A percentile compares a stretch with the other conserved stretches of the same genome.
phyloP scores from a whole-genome alignment of 1,140 invertebrate genomes.

The Lasioglossum baleicum region DNA sequence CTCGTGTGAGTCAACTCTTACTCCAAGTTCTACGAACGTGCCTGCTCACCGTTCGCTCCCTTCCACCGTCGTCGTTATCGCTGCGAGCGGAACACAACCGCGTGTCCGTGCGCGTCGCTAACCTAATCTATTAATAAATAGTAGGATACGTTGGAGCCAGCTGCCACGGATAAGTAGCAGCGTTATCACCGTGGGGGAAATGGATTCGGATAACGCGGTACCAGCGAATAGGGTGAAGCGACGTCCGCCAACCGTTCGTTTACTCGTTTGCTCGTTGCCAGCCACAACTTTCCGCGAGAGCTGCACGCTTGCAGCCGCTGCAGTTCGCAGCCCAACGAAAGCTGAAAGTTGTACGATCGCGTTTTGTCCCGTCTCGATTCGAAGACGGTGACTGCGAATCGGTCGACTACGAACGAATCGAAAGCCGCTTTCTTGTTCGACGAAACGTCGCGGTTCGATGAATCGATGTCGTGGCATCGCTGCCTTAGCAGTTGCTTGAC shows the following conservation, averaged over 20 bases:
- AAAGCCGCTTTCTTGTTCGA: too few relatives aligned
- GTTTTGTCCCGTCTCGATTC: neutral
- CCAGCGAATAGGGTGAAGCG: neutral
- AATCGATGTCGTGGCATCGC: neutral
- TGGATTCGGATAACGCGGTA: neutral
- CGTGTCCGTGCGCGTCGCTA: neutral
- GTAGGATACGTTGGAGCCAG: slow-evolving; percentile 4
- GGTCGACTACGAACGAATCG: too few relatives aligned
- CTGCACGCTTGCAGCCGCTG: too few relatives aligned
- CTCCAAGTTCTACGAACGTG: slow-evolving; percentile 41
- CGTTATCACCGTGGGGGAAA: neutral
- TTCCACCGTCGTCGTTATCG: slow-evolving; percentile 5
- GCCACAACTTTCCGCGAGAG: neutral
- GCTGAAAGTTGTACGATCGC: neutral
- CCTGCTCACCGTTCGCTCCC: neutral
- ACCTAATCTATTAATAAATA: slow-evolving; percentile 46
- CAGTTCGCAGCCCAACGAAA: too few relatives aligned
- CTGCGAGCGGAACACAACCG: neutral
- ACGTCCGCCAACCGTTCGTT: neutral
- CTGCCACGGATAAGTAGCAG: neutral
- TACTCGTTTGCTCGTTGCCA: neutral
- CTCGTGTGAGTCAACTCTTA: slow-evolving; percentile 37
- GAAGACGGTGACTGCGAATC: too few relatives aligned
- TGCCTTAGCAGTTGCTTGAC: neutral
- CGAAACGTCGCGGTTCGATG: too few relatives aligned